Conservation (phyloP, 1,140 invertebrate genomes). For the Reticulitermes speratus region DNA sequence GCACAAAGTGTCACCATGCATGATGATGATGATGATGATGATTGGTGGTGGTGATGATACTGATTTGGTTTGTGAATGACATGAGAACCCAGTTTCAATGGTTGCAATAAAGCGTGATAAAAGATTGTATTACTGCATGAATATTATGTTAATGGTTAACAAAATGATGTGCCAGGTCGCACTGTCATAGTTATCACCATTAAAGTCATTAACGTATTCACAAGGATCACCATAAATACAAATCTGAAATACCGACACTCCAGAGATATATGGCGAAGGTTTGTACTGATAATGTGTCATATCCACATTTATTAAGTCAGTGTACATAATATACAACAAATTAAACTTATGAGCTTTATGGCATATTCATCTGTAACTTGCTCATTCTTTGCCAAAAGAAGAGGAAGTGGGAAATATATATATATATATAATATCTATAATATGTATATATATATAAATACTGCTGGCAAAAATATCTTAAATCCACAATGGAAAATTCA, state of each 20-base stretch:
- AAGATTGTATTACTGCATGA: no score
- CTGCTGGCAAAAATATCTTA: conserved; percentile 18
- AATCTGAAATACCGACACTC: no score
- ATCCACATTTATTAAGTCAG: conserved; percentile 16
- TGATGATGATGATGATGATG: no score
- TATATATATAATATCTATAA: not conserved
- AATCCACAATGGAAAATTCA: conserved; percentile 6
- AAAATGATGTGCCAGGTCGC: no score
- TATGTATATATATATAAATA: conserved; percentile 7
- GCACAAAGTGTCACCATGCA: no score
- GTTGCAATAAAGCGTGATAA: no score
- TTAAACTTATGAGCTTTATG: conserved; percentile 9
- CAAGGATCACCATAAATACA: not conserved
- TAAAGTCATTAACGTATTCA: no score
- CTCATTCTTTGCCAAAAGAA: conserved; percentile 12
- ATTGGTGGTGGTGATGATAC: no score
- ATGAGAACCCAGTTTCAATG: no score
- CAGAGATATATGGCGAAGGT: not conserved
- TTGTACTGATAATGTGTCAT: conserved; percentile 8
- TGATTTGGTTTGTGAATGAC: no score
- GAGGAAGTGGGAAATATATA: not conserved
- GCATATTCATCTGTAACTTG: conserved; percentile 11
- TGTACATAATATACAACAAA: conserved; percentile 12
- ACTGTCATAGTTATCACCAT: no score
- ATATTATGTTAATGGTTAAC: no score